Base-by-base conservation (phyloP, 2,888 invertebrate genomes). In the Caenorhabditis virilis region DNA sequence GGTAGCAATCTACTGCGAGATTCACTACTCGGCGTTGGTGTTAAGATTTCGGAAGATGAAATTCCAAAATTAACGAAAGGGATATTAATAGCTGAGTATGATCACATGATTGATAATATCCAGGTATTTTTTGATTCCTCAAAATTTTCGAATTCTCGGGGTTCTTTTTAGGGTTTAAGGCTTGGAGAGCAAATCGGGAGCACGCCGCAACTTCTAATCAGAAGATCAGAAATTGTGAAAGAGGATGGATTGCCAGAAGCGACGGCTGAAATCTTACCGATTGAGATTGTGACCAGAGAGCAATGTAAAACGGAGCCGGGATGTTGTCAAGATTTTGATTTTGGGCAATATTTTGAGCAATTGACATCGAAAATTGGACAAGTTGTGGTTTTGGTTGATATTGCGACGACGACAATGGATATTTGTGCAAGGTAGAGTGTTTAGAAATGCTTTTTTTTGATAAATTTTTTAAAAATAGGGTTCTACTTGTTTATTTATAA, bases 401-500 rank as follows among this genome's bases (percentile, higher is more conserved):
- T 80, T 6, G 69, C 77, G 18, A 77, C 79, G 2, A 77, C 78
- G 0, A 83, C 83, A 13, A 82, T 83, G 74, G 74, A 76, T 33
- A 70, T 82, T 18, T 74, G 70, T 36, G 69, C 67, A 22, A 82
- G 78, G 77, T 77, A 45, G 30, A 30, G 30, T 30, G 30, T 30
- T 30, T n/a, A 13, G 7, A 39, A 6, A 26, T 5, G 43, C 15
- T 7, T 42, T 35, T 41, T 41, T 26, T 49, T 11, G 7, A 45
- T 18, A 11, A 25, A 27, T 22, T 23, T 23, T 26, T 2, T 5
- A 49, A 38, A 18, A n/a, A n/a, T n/a, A n/a, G n/a, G n/a, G n/a
- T n/a, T n/a, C n/a, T n/a, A n/a, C n/a, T n/a, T n/a, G n/a, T n/a
- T n/a, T n/a, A n/a, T n/a, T n/a, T n/a, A n/a, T n/a, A n/a, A n/a